A percentile compares a stretch with the other conserved stretches of the same genome.
phyloP scores from a whole-genome alignment of 2,113 vertebrate genomes.

The Lepidothrix coronata region DNA sequence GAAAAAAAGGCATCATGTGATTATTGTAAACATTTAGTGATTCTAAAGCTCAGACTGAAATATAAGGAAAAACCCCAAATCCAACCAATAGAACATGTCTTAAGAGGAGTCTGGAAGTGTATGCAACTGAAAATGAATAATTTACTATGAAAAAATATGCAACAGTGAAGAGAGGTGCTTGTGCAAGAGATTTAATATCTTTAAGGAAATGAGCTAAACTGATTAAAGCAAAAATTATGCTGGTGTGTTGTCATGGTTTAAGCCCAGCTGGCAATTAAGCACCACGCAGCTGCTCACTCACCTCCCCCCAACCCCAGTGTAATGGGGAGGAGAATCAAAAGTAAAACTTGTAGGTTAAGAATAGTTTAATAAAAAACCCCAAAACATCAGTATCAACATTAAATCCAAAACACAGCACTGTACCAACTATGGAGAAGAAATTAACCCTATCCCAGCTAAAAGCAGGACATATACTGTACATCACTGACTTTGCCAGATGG shows the following conservation, averaged over 20 bases:
- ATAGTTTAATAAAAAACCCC: background rate
- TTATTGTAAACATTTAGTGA: background rate
- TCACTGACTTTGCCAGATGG: background rate
- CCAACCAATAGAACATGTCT: background rate
- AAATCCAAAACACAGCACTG: background rate
- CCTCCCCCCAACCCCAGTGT: background rate
- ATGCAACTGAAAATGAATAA: background rate
- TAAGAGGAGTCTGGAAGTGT: background rate
- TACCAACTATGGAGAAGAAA: background rate
- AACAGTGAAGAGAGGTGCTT: background rate
- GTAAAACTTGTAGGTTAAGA: background rate
- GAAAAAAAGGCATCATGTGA: background rate
- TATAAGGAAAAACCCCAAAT: background rate
- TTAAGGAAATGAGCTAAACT: background rate
- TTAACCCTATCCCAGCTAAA: background rate
- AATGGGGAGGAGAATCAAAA: background rate
- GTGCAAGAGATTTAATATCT: background rate
- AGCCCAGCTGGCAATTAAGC: background rate
- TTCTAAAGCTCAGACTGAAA: background rate
- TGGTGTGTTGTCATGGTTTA: background rate
- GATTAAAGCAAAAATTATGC: background rate
- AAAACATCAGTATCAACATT: background rate
- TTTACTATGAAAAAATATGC: background rate
- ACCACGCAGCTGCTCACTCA: rapidly evolving
- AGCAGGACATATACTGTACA: background rate